Evolutionary conservation across 2,888 invertebrate species (phyloP), one percentile per base, ranked within the genome.

Genomic region (Ophraella communa): DNA sequence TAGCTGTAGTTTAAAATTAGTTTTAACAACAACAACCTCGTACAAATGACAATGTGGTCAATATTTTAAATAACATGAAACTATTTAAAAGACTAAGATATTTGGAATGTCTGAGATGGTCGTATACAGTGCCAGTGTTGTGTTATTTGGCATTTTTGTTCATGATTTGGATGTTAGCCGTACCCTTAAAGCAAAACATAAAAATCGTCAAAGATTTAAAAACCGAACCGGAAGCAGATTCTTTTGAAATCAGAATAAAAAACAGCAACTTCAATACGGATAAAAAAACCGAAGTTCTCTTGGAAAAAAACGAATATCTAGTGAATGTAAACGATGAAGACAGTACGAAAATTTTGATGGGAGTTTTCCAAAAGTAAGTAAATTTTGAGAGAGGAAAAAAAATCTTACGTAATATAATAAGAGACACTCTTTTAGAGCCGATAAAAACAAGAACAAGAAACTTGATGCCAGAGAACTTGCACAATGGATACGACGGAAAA

Each of bases 401-500:
- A 27, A 14, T 3, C 5, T 44, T 24, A 30, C 3, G 30, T 30
- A 3, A 8, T 30, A 30, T 44, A 11, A 8, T 14, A 3, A 18
- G 2, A 39, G 18, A 47, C 49, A 20, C 4, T 18, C 4, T 66
- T 60, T 47, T 8, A 88, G 88, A 67, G 90, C 89, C 4, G 90
- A 91, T 75, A 81, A 80, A 11, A 85, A 89, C 76, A 82, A 81
- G 42, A 87, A 89, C 73, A 80, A 82, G 3, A 82, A 84, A 49
- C 76, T 91, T 49, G 86, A 86, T 67, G 85, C 87, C 18, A 85
- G 85, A 69, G 91, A 91, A 78, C 73, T 91, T 58, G 85, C 89
- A 0, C 83, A 84, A 69, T 90, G 89, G 85, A 91, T 91, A 27
- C 86, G 89, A 68, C 80, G 82, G 11, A 88, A 88, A 80, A 89